Base-by-base conservation (phyloP, 2,113 vertebrate genomes). In the Callorhinus ursinus region DNA sequence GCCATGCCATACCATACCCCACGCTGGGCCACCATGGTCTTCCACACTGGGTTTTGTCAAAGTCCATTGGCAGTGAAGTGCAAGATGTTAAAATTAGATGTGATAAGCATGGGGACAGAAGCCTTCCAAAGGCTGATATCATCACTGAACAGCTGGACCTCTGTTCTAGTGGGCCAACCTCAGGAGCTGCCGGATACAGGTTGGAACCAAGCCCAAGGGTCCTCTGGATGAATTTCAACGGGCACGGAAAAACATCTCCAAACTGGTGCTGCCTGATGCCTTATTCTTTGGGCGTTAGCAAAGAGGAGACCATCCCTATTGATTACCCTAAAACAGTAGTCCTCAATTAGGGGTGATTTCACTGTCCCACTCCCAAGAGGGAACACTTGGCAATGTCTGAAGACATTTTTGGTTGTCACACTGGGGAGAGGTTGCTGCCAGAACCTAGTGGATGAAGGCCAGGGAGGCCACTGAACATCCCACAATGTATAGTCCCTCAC, bases 121-220 rank as follows among this genome's bases (percentile, higher is more conserved):
- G 95, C 80, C 88, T 97, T 97, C 98, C 98, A 95, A 98, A 97
- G 95, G 65, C 97, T 97, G 97, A 96, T 97, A 96, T 97, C 98
- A 98, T 92, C 96, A 71, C 8, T 1, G 88, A 98, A 97, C 97
- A 98, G 98, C 98, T 98, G 97, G 96, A 97, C 97, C 80, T 96
- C 98, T 65, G 22, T 97, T 96, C 93, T 97, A 80, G 89, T 57
- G 95, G 96, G 97, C 97, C 98, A 98, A 2, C 86, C 98, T 97
- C 77, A 97, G 97, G 95, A 88, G 93, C 96, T 98, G 97, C 95
- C 49, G 51, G 97, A 93, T 84, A 96, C 77, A 97, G 93, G 91
- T n/a, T 98, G 95, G 81, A 98, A 97, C 61, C 67, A 61, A 98
- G 97, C 72, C 95, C 97, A 86, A 84, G 63, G 71, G 97, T 89